phyloP scores from a whole-genome alignment of 2,888 invertebrate species.

The Girardia tigrina region DNA sequence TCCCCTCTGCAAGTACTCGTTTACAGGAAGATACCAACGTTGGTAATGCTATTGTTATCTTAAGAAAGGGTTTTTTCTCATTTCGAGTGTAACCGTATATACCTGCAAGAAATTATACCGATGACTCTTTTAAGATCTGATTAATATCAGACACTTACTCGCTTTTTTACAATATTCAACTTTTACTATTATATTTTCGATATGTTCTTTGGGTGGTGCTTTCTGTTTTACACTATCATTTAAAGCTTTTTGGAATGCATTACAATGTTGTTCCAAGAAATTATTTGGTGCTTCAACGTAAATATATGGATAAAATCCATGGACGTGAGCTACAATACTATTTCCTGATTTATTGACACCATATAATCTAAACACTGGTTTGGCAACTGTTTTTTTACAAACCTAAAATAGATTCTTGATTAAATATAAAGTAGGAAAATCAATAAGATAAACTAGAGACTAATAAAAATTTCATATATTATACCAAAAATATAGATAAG shows the following conservation, averaged over 20 bases:
- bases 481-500: no score
- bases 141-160: no score
- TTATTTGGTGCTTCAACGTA: slow-evolving; percentile 70
- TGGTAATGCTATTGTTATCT: background rate
- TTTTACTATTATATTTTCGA: background rate
- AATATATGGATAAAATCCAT: slow-evolving; percentile 90
- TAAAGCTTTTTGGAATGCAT: background rate
- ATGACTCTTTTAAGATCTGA: no score
- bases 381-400: slow-evolving; percentile 48
- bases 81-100: background rate
- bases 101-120: no score
- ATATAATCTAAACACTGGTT: slow-evolving; percentile 62
- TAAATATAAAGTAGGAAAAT: no score
- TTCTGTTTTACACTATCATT: background rate
- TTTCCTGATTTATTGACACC: slow-evolving; percentile 62
- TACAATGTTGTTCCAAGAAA: slow-evolving; percentile 55
- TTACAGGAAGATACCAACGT: background rate
- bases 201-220: background rate
- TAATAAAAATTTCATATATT: no score
- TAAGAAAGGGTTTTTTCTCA: background rate
- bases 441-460: no score
- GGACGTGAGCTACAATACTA: slow-evolving; percentile 87
- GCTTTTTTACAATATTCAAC: background rate
- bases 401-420: background rate
- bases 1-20: background rate